phyloP scores from a whole-genome alignment of 1,140 invertebrate genomes.

The Bombus pascuorum region DNA sequence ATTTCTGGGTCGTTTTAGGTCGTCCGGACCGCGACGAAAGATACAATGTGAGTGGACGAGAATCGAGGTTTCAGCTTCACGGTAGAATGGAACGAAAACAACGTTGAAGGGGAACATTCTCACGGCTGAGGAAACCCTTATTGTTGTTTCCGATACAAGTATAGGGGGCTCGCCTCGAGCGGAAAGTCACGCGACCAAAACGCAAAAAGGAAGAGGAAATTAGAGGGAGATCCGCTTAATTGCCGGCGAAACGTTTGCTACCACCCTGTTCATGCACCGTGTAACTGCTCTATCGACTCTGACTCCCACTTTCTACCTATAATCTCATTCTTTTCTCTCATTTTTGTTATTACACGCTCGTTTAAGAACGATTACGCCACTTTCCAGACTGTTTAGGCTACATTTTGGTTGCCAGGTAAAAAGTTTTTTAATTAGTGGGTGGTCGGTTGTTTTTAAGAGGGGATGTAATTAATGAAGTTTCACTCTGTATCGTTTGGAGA shows the following conservation, averaged over 20 bases:
- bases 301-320: not conserved
- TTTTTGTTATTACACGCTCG: slow-evolving; percentile 10
- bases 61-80: slow-evolving; percentile 18
- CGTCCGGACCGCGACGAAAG: not conserved
- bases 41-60: not conserved
- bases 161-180: slow-evolving; percentile 47
- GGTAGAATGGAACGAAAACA: slow-evolving; percentile 47
- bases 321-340: not conserved
- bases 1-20: not conserved
- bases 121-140: slow-evolving; percentile 65
- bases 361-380: not conserved
- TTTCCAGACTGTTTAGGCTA: not conserved
- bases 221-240: slow-evolving; percentile 63
- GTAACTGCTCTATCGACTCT: slow-evolving; percentile 19
- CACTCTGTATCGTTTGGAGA: too few species aligned
- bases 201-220: slow-evolving; percentile 64
- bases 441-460: not conserved
- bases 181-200: slow-evolving; percentile 67
- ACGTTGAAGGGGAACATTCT: slow-evolving; percentile 48
- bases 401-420: not conserved
- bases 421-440: not conserved
- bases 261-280: slow-evolving; percentile 34
- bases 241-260: slow-evolving; percentile 50
- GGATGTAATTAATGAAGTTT: too few species aligned
- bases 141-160: slow-evolving; percentile 51